Percentiles rank a stretch among this genome's conserved stretches.
Conservation (phyloP, 92 coral and sea anemone species). For the Pocillopora grandis region DNA sequence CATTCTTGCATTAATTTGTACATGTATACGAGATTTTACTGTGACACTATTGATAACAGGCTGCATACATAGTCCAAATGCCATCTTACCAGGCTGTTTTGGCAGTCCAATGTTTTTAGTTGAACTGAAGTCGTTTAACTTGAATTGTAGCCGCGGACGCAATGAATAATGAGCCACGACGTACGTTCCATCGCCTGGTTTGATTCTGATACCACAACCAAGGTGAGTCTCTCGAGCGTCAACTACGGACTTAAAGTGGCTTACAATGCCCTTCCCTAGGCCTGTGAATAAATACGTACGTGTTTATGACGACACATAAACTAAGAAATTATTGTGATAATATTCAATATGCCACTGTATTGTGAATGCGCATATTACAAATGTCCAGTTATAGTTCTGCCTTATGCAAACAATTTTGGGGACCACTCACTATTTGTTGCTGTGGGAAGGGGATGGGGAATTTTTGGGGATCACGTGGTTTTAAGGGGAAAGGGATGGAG, state of each 20-base stretch:
- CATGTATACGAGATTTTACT: neutral
- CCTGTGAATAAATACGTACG: neutral
- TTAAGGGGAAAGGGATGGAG: too few relatives aligned
- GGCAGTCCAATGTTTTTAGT: neutral
- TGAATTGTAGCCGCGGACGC: conserved; percentile 8
- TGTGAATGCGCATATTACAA: too few relatives aligned
- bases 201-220: conserved; percentile 62
- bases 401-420: too few relatives aligned
- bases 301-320: too few relatives aligned
- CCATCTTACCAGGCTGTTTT: conserved; percentile 24
- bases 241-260: conserved; percentile 47
- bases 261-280: conserved; percentile 17
- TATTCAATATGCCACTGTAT: too few relatives aligned
- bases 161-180: conserved; percentile 55
- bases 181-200: conserved; percentile 58
- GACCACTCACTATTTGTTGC: too few relatives aligned
- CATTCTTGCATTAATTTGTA: neutral
- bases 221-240: conserved; percentile 38
- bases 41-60: neutral
- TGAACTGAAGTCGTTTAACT: conserved; percentile 5
- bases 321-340: too few relatives aligned
- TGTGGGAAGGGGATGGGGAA: too few relatives aligned
- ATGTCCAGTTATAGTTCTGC: too few relatives aligned
- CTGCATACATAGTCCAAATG: neutral
- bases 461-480: too few relatives aligned